phyloP scores from a whole-genome alignment of 2,797 vertebrate species.

The Spinibarbus caldwelli region DNA sequence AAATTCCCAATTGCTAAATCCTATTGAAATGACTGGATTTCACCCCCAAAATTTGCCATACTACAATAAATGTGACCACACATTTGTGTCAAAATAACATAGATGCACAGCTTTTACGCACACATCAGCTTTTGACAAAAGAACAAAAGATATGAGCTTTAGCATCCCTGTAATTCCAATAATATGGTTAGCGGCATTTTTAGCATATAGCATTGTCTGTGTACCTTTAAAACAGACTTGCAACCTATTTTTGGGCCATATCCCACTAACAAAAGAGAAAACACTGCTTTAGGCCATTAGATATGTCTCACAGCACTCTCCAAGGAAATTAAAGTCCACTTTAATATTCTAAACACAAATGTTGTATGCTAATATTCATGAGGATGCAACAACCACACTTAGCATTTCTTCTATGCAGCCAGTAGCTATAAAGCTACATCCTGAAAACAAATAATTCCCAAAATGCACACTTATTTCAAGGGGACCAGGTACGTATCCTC shows the following conservation, averaged over 20 bases:
- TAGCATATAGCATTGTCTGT: background rate
- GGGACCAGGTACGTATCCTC: conserved; percentile 42
- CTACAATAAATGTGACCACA: background rate
- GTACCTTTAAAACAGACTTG: background rate
- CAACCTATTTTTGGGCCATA: background rate
- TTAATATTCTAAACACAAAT: conserved; percentile 47
- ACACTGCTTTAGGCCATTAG: conserved; percentile 27
- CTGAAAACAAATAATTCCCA: conserved; percentile 35
- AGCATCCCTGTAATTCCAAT: background rate
- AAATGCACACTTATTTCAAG: background rate
- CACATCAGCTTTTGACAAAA: background rate
- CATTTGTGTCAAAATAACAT: background rate
- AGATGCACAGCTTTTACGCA: background rate
- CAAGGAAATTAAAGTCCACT: conserved; percentile 26
- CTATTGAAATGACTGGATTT: background rate
- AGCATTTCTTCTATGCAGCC: conserved; percentile 12
- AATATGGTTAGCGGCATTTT: background rate
- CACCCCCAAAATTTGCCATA: background rate
- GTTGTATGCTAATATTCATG: conserved; percentile 37
- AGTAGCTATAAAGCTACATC: conserved; percentile 7
- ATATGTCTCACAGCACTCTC: conserved; percentile 23
- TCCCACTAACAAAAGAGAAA: no score
- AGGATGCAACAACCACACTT: conserved; percentile 3
- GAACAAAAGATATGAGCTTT: background rate
- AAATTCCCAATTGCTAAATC: background rate